A percentile compares a stretch with the other conserved stretches of the same genome.
These are phyloP conservation scores for Setophaga petechia DNA, from an alignment of 2,113 vertebrate species.

Conservation along the genomic window DNA sequence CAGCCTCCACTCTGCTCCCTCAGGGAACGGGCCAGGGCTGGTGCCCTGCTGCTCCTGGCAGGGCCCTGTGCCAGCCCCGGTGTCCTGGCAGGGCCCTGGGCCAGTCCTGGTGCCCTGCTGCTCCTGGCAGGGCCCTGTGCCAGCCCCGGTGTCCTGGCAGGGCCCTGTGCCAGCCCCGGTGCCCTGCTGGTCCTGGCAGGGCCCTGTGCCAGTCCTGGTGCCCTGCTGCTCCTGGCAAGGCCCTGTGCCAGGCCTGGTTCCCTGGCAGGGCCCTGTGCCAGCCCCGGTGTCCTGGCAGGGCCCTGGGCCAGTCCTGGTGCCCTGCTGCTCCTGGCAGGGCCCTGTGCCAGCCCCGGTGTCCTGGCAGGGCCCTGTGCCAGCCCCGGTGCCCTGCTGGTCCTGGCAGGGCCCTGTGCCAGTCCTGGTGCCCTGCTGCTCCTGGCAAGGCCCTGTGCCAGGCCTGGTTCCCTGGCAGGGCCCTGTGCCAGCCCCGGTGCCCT, in stretches of 20 bases:
- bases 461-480: background rate
- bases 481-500: too few species aligned
- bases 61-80: too few species aligned
- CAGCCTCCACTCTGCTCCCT: constrained; percentile 83
- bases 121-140: background rate
- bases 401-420: background rate
- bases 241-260: background rate
- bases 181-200: background rate
- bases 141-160: too few species aligned
- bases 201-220: background rate
- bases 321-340: background rate
- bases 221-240: background rate
- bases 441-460: background rate
- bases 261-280: background rate
- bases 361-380: too few species aligned
- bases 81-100: too few species aligned
- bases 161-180: too few species aligned
- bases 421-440: background rate
- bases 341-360: too few species aligned
- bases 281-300: too few species aligned
- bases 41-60: background rate
- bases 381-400: background rate
- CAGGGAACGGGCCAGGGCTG: constrained; percentile 68
- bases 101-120: background rate
- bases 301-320: background rate